Evolutionary conservation across 1,140 invertebrate species (phyloP).

Genomic region (Cydia fagiglandana): DNA sequence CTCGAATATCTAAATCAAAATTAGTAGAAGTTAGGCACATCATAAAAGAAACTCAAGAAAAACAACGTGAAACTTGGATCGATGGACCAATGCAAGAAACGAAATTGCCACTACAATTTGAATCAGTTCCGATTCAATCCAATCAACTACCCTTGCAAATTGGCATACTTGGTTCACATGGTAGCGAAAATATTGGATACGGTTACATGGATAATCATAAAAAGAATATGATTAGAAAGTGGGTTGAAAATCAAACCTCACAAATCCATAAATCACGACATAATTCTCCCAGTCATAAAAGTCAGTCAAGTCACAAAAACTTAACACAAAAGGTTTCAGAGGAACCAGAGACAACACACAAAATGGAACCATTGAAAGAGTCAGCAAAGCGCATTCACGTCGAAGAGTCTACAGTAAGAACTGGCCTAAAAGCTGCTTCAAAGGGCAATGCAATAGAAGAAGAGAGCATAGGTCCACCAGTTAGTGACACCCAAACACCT

Average conservation of each 20-base stretch:
- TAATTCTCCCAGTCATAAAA: conserved; percentile 70
- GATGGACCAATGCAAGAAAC: conserved; percentile 87
- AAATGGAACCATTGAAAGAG: conserved; percentile 75
- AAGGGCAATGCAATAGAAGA: conserved; percentile 76
- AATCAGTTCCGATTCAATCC: conserved; percentile 56
- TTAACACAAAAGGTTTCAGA: conserved; percentile 82
- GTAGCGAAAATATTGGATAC: conserved; percentile 80
- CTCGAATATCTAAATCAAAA: conserved; percentile 90
- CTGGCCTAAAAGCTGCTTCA: conserved; percentile 78
- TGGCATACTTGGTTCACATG: conserved; percentile 71
- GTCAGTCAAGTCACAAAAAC: conserved; percentile 79
- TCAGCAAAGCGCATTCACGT: conserved; percentile 76
- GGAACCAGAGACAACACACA: conserved; percentile 74
- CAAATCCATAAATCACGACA: conserved; percentile 83
- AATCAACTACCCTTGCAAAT: conserved; percentile 69
- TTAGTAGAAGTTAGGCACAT: conserved; percentile 90
- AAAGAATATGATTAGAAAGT: conserved; percentile 94
- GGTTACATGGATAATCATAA: conserved; percentile 95
- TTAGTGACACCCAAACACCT: conserved; percentile 40
- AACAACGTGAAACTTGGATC: conserved; percentile 94
- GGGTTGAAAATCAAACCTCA: conserved; percentile 94
- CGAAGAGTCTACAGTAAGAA: conserved; percentile 80
- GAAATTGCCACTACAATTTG: conserved; percentile 68
- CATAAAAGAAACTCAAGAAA: conserved; percentile 86
- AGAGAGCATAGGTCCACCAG: conserved; percentile 68